A percentile compares a stretch with the other conserved stretches of the same genome.
phyloP scores from a whole-genome alignment of 2,888 invertebrate genomes.

The Napeogenes inachia region DNA sequence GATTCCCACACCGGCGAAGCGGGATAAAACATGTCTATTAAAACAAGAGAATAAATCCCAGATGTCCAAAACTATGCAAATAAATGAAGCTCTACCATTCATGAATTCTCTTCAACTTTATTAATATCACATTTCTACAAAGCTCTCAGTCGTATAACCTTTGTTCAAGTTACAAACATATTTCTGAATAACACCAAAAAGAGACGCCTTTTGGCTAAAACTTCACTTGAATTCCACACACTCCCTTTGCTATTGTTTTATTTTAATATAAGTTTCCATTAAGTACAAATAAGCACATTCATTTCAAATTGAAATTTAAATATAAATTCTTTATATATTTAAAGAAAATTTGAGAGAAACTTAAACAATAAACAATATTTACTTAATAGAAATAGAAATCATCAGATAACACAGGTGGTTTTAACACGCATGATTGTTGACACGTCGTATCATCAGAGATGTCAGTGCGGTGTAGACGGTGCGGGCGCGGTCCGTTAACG shows the following conservation, averaged over 20 bases:
- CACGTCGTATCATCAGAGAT: conserved; percentile 30
- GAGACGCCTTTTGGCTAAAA: no score
- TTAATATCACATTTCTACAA: background rate
- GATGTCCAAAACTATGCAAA: background rate
- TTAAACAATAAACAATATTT: background rate
- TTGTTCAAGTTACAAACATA: no score
- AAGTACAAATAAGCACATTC: no score
- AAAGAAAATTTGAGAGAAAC: no score
- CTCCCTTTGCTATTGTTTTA: no score
- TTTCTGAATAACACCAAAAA: no score
- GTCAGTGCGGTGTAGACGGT: background rate
- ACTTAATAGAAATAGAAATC: background rate
- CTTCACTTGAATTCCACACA: no score
- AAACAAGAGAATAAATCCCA: background rate
- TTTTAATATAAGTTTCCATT: no score
- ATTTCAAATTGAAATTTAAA: no score
- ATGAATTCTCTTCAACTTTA: background rate
- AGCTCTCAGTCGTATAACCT: no score
- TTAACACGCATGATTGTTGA: conserved; percentile 36
- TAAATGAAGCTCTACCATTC: conserved; percentile 1
- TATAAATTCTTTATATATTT: no score
- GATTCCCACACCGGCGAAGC: background rate
- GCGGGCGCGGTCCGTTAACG: conserved; percentile 31
- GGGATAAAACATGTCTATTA: conserved; percentile 3
- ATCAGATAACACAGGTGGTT: background rate